Evolutionary conservation across 2,888 invertebrate species (phyloP), one percentile per base, ranked within the genome.

Genomic region (Drosophila hamatofila): DNA sequence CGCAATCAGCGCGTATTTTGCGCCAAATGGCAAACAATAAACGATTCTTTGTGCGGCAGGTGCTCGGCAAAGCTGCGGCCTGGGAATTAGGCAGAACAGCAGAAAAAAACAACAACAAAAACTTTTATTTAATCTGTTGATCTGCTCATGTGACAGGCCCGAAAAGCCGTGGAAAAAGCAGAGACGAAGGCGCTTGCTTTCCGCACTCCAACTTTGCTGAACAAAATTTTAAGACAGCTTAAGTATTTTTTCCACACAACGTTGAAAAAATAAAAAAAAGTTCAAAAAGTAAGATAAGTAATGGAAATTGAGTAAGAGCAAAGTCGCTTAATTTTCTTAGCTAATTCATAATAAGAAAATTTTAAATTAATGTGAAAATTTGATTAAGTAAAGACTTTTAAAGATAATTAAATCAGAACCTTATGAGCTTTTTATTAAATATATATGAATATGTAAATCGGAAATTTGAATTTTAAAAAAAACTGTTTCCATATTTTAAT

Each of bases 51-150:
- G 64, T 78, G 71, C 66, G 70, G 35, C 74, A 76, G 80, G 60
- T 80, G 69, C 42, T 70, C 49, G 46, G 55, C 56, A 55, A 58
- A 73, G 75, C 71, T 72, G 70, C 52, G 66, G 65, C 71, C 68
- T 44, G 80, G 82, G 85, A 84, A 75, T 84, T 73, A 74, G 46
- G n/a, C 30, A 52, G 42, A 73, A 49, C 46, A 57, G 46, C 55
- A 44, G 16, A 11, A 49, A 73, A 1, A 51, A 74, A 78, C 1
- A 51, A n/a, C 78, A 63, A 56, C 54, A 52, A 74, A 71, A 78
- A 78, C 74, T 84, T 87, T 72, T 61, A 54, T 81, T 75, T 89
- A 84, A 84, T 84, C 89, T 84, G 83, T 89, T 83, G 85, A 84
- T 81, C 88, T 87, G 85, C 82, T 74, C 74, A 74, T 78, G 72